Conservation (phyloP, 1,140 invertebrate genomes). For the Dendroctonus ponderosae region DNA sequence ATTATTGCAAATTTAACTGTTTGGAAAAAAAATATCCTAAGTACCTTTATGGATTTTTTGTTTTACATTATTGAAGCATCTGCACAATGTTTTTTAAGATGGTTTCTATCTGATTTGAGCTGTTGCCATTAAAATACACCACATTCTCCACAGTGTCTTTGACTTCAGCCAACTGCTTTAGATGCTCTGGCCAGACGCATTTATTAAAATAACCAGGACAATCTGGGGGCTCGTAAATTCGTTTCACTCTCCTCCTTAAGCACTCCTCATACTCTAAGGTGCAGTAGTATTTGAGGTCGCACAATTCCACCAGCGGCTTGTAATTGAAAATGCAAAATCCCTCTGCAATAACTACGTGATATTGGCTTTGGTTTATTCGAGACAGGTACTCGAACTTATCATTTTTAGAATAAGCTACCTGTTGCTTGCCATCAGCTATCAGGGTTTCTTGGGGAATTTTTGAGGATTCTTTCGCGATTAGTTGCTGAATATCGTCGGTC, state of each 20-base stretch:
- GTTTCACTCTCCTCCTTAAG: slow-evolving; percentile 56
- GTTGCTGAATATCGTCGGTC: slow-evolving; percentile 57
- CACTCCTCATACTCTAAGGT: slow-evolving; percentile 68
- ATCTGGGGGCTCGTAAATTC: slow-evolving; percentile 75
- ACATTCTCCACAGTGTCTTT: slow-evolving; percentile 32
- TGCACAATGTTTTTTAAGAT: slow-evolving; percentile 37
- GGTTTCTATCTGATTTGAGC: slow-evolving; percentile 22
- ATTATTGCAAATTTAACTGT: too few species aligned
- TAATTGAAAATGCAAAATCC: slow-evolving; percentile 76
- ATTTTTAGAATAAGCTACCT: slow-evolving; percentile 1
- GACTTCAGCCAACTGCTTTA: slow-evolving; percentile 40
- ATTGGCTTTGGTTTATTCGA: slow-evolving; percentile 27
- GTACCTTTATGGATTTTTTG: too few species aligned
- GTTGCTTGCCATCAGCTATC: neutral
- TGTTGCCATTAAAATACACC: slow-evolving; percentile 37
- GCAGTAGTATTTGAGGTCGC: slow-evolving; percentile 71
- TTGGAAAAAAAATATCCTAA: too few species aligned
- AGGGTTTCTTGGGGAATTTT: neutral
- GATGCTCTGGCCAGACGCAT: slow-evolving; percentile 70
- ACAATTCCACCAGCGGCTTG: slow-evolving; percentile 62
- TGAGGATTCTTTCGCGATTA: slow-evolving; percentile 35
- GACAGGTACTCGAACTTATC: neutral
- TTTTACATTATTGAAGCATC: too few species aligned
- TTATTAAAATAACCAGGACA: slow-evolving; percentile 75
- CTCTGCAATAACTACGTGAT: slow-evolving; percentile 67